These are phyloP conservation scores for Sebastes vulpes DNA, from an alignment of 2,797 vertebrate species.

Conservation along the genomic window DNA sequence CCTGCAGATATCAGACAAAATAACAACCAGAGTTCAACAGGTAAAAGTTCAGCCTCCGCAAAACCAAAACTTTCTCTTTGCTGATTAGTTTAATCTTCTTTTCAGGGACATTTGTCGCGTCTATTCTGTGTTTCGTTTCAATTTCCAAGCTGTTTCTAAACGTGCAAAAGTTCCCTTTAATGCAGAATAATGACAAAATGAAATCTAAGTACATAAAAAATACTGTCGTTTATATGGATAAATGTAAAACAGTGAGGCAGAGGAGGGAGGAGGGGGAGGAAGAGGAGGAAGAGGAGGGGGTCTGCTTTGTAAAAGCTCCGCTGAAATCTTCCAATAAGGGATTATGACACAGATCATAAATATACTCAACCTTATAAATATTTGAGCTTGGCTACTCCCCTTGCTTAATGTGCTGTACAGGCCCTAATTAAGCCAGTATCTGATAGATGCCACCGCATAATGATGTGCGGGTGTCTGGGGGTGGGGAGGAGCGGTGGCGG, in stretches of 20 bases:
- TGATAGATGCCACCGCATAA: slow-evolving; percentile 87
- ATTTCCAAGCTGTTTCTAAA: not conserved
- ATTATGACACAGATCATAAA: slow-evolving; percentile 88
- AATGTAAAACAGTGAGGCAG: not conserved
- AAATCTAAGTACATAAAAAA: not conserved
- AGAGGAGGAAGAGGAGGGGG: not conserved
- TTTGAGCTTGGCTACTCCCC: slow-evolving; percentile 86
- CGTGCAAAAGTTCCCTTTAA: not conserved
- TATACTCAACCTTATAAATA: slow-evolving; percentile 89
- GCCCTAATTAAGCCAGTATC: slow-evolving; percentile 88
- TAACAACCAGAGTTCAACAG: slow-evolving; percentile 64
- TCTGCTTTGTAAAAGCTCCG: slow-evolving; percentile 58
- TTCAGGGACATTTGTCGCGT: slow-evolving; percentile 48
- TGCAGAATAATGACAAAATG: not conserved
- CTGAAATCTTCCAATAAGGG: slow-evolving; percentile 79
- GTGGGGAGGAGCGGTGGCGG: slow-evolving; percentile 14
- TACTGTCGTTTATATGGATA: not conserved
- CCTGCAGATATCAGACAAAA: slow-evolving; percentile 36
- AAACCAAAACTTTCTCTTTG: slow-evolving; percentile 16
- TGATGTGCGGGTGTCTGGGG: slow-evolving; percentile 83
- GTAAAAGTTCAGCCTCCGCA: slow-evolving; percentile 31
- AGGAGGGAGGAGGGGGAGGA: not conserved
- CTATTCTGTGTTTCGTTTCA: not conserved
- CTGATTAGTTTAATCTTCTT: slow-evolving; percentile 37
- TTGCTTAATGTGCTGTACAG: slow-evolving; percentile 87